Evolutionary conservation across 2,113 vertebrate species (phyloP), one percentile per base, ranked within the genome.

Genomic region (Neotoma lepida): DNA sequence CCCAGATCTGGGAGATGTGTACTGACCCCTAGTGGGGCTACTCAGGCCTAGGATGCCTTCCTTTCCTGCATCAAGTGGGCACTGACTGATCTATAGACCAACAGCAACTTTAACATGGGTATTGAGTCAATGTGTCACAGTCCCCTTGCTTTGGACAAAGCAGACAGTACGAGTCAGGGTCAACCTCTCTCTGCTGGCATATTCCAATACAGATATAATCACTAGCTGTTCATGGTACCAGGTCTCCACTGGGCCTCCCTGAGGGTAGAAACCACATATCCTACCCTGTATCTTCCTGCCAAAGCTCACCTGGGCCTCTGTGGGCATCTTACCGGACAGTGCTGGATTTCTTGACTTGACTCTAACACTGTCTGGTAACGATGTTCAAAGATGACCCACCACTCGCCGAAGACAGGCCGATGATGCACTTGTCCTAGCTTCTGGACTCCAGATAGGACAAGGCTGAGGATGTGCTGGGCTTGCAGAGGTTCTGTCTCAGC

Each of bases 341-440:
- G 99, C 99, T 99, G 99, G 99, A 99, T 98, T 99, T 98, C 96
- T 90, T 98, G 91, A 97, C 96, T 98, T 97, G 98, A 98, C 99
- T 99, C 99, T 99, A 99, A 99, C 99, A 99, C 99, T 99, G 99
- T 99, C 99, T 99, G 99, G 99, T 99, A 99, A 99, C 99, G 99
- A 99, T 99, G 99, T 99, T 99, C 99, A 98, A 99, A 99, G 99
- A 89, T 98, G 98, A 97, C 98, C 98, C 95, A 95, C 97, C 26
- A 0, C 70, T 46, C 20, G 9, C 26, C 97, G 70, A 97, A 80
- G 4, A 64, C 35, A 33, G 13, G n/a, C 96, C 7, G 86, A 96
- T 96, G 95, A 93, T 39, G 6, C 39, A 58, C 78, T 58, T 1
- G 26, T 24, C 88, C n/a, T 85, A 78, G 39, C 13, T 6, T 84